Evolutionary conservation across 2,113 vertebrate species (phyloP).

Genomic region (Corythoichthys intestinalis): DNA sequence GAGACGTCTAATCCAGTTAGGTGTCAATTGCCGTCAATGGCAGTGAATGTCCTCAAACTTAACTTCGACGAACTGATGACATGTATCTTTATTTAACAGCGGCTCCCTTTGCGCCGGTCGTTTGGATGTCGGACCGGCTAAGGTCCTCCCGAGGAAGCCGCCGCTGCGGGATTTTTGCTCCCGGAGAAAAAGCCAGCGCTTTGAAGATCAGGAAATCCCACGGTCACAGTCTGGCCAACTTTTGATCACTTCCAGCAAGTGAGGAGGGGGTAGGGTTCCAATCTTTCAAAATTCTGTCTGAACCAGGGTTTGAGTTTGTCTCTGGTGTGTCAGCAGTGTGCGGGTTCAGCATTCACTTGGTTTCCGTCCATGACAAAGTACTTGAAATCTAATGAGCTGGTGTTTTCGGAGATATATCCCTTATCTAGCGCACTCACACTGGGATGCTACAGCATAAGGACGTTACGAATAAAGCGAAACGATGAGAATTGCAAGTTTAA

Average conservation of each 20-base stretch:
- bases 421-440: neutral
- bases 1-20: too few species aligned
- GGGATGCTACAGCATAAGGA: too few species aligned
- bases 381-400: neutral
- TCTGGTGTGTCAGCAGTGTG: constrained; percentile 4
- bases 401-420: neutral
- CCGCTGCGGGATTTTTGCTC: constrained; percentile 8
- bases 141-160: neutral
- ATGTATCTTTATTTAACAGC: neutral
- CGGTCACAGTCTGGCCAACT: constrained; percentile 10
- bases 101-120: neutral
- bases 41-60: neutral
- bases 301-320: neutral
- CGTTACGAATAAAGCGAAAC: neutral
- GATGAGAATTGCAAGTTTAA: neutral
- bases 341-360: neutral
- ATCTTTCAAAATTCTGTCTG: constrained; percentile 9
- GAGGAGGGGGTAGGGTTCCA: neutral
- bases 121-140: neutral
- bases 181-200: neutral
- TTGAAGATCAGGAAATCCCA: constrained; percentile 8
- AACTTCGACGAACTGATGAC: neutral
- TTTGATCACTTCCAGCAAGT: constrained; percentile 1
- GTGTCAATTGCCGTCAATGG: neutral
- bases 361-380: constrained; percentile 5